Conservation (phyloP, 1,140 invertebrate genomes). For the Saccostrea glomerata region DNA sequence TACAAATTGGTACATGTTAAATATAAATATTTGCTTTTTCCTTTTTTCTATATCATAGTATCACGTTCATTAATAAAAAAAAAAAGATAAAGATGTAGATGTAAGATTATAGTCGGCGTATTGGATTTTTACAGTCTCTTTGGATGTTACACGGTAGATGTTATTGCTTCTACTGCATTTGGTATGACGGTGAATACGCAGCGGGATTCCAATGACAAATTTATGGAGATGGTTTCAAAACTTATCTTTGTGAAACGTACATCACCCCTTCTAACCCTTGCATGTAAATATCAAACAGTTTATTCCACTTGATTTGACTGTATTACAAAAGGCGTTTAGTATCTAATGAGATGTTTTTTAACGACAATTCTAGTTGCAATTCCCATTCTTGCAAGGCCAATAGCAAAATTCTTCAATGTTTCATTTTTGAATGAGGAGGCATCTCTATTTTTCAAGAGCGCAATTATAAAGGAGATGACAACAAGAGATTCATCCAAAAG, state of each 20-base stretch:
- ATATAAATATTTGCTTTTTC: no score
- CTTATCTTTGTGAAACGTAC: background rate
- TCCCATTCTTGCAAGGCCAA: background rate
- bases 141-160: conserved; percentile 82
- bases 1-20: no score
- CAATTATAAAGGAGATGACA: background rate
- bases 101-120: no score
- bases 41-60: no score
- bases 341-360: background rate
- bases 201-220: conserved; percentile 77
- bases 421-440: background rate
- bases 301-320: no score
- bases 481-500: background rate
- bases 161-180: conserved; percentile 82
- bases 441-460: background rate
- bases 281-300: background rate
- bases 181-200: conserved; percentile 82
- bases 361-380: background rate
- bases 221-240: conserved; percentile 68
- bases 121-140: conserved; percentile 59
- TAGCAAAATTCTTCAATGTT: background rate
- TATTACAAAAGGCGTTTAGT: no score
- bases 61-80: no score
- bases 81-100: no score
- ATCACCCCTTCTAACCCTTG: background rate